Percentiles rank a stretch among this genome's conserved stretches.
These are phyloP conservation scores for Drosophila lacertosa DNA, from an alignment of 1,140 invertebrate genomes.

Conservation along the genomic window DNA sequence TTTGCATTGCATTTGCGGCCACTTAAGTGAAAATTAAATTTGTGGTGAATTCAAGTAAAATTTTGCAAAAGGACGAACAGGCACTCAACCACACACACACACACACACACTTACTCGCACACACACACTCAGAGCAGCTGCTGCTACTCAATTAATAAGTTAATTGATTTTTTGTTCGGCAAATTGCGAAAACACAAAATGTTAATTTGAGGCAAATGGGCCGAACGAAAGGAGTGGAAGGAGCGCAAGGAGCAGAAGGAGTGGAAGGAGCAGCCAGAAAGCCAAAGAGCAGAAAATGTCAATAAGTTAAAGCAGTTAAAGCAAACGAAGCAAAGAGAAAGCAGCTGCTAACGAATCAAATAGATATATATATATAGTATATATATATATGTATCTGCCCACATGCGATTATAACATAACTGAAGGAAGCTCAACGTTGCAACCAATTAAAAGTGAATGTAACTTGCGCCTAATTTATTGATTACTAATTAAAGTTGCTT, in stretches of 20 bases:
- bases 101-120: not conserved
- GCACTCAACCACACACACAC: not conserved
- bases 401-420: too few species aligned
- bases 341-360: constrained; percentile 8
- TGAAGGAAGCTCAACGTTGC: not conserved
- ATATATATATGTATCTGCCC: not conserved
- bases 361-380: not conserved
- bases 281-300: not conserved
- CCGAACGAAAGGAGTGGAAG: too few species aligned
- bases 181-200: constrained; percentile 20
- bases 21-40: constrained; percentile 63
- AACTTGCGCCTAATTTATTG: too few species aligned
- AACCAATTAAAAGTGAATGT: too few species aligned
- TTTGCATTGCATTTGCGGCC: constrained; percentile 18
- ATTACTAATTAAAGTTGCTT: too few species aligned
- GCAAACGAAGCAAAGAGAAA: not conserved
- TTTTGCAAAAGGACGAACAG: constrained; percentile 5
- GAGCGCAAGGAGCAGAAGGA: not conserved
- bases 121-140: not conserved
- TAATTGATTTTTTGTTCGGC: constrained; percentile 60
- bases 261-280: not conserved
- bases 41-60: constrained; percentile 46
- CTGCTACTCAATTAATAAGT: constrained; percentile 60
- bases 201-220: constrained; percentile 3
- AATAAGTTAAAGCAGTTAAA: constrained; percentile 3